Evolutionary conservation across 2,113 vertebrate genomes (phyloP).

Genomic region (Dunckerocampus dactyliophorus): DNA sequence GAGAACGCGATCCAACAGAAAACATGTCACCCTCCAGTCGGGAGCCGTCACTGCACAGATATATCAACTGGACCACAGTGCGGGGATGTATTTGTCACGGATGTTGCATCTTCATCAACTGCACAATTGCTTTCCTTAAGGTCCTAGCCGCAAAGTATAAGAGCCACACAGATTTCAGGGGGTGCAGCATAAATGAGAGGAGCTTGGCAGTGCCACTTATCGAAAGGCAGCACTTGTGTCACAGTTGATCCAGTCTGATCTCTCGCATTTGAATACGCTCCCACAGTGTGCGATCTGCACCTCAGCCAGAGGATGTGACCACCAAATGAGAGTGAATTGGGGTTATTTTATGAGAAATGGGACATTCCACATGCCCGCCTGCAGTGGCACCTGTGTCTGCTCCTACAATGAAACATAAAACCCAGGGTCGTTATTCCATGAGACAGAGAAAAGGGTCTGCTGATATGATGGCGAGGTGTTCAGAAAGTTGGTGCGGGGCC

Average conservation of each 20-base stretch:
- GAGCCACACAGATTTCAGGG: too few relatives aligned
- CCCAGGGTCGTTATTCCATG: conserved; percentile 83
- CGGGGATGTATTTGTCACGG: conserved; percentile 2
- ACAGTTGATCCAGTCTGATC: too few relatives aligned
- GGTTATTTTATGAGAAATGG: conserved; percentile 71
- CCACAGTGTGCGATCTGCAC: too few relatives aligned
- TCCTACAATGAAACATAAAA: conserved; percentile 80
- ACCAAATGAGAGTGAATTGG: conserved; percentile 79
- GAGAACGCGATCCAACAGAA: conserved; percentile 71
- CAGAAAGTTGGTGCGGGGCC: conserved; percentile 1
- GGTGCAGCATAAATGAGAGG: too few relatives aligned
- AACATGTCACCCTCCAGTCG: conserved; percentile 73
- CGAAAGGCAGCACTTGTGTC: too few relatives aligned
- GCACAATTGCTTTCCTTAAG: conserved; percentile 10
- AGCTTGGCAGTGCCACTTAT: too few relatives aligned
- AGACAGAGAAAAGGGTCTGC: conserved; percentile 57
- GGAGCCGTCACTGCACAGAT: conserved; percentile 82
- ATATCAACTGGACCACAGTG: conserved; percentile 74
- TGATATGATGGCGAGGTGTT: conserved; percentile 21
- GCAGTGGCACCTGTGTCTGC: conserved; percentile 81
- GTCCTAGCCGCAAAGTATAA: conserved; percentile 81
- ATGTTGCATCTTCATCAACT: conserved; percentile 1
- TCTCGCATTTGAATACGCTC: too few relatives aligned
- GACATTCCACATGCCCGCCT: conserved; percentile 70
- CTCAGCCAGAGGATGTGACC: conserved; percentile 79